Evolutionary conservation across 2,113 vertebrate species (phyloP).

Genomic region (Caretta caretta): DNA sequence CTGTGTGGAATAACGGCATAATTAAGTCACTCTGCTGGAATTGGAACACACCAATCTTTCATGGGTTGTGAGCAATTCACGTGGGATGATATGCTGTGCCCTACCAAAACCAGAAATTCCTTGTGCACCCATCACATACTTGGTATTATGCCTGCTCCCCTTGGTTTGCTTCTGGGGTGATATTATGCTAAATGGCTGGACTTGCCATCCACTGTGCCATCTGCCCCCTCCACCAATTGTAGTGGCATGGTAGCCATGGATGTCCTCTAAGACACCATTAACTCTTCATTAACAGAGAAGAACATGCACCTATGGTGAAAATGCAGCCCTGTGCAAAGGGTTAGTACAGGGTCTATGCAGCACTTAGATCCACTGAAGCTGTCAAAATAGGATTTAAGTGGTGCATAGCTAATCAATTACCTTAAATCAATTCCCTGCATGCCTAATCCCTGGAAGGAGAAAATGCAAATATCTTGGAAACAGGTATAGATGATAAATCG

Average conservation of each 20-base stretch:
- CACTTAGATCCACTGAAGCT: not conserved
- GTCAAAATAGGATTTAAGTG: not conserved
- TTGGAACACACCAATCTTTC: not conserved
- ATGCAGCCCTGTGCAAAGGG: not conserved
- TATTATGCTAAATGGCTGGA: not conserved
- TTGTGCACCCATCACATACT: not conserved
- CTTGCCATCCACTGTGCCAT: not conserved
- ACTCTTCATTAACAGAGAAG: not conserved
- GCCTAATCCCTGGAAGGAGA: not conserved
- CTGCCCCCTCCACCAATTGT: not conserved
- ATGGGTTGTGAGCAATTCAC: not conserved
- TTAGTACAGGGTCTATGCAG: not conserved
- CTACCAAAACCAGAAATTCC: not conserved
- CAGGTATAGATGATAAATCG: not conserved
- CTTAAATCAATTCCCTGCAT: not conserved
- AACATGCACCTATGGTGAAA: not conserved
- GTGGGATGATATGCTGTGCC: not conserved
- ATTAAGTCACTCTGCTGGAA: not conserved
- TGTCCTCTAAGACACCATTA: not conserved
- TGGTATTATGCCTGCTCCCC: not conserved
- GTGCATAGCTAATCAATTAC: not conserved
- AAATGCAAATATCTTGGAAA: conserved; percentile 1
- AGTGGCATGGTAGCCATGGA: not conserved
- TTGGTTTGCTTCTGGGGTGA: not conserved
- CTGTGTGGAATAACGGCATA: not conserved